These are phyloP conservation scores for Chanos chanos DNA, from an alignment of 2,797 vertebrate species.

Conservation along the genomic window DNA sequence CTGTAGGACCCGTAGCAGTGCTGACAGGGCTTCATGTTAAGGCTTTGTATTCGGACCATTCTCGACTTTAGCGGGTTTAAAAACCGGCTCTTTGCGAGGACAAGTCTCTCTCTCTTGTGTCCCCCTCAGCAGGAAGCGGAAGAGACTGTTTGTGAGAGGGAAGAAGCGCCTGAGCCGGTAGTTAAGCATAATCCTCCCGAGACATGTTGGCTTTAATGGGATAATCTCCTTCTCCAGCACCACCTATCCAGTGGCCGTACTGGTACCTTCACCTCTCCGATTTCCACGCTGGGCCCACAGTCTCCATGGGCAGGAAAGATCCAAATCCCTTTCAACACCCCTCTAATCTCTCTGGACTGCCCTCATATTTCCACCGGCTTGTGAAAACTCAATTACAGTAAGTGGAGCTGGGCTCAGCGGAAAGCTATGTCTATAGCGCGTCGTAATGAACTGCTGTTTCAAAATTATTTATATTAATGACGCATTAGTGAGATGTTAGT, in stretches of 20 bases:
- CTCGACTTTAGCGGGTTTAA: too few relatives aligned
- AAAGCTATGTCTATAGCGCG: too few relatives aligned
- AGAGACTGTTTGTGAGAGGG: conserved; percentile 4
- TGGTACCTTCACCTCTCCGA: conserved; percentile 37
- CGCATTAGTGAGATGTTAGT: too few relatives aligned
- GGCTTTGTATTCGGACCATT: too few relatives aligned
- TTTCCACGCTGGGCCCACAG: conserved; percentile 30
- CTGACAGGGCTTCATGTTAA: too few relatives aligned
- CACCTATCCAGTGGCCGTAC: conserved; percentile 28
- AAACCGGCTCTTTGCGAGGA: too few relatives aligned
- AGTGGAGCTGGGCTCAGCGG: too few relatives aligned
- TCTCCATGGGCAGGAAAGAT: conserved; percentile 34
- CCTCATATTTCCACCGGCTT: conserved; percentile 7
- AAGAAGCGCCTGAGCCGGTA: conserved; percentile 33
- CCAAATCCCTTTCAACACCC: conserved; percentile 29
- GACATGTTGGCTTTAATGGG: conserved; percentile 45
- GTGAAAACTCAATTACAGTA: conserved; percentile 47
- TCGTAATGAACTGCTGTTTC: too few relatives aligned
- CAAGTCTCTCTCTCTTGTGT: too few relatives aligned
- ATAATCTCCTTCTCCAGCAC: conserved; percentile 46
- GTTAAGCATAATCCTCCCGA: conserved; percentile 45
- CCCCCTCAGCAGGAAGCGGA: background rate
- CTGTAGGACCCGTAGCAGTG: too few relatives aligned
- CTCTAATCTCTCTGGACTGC: conserved; percentile 34
- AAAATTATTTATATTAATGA: too few relatives aligned